These are phyloP conservation scores for Chionis minor DNA, from an alignment of 2,113 vertebrate genomes.

Conservation along the genomic window DNA sequence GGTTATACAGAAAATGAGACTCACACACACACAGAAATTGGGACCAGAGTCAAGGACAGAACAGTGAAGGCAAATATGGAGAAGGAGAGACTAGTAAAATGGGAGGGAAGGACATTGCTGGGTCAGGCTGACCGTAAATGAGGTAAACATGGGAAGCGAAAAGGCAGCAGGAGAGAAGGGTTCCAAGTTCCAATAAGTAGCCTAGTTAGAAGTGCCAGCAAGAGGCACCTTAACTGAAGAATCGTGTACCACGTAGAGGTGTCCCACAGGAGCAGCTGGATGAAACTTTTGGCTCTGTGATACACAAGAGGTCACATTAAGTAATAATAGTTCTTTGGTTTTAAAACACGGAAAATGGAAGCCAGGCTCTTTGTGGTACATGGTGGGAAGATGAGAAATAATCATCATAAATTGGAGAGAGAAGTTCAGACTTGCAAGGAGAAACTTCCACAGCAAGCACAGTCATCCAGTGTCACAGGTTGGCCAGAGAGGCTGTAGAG, in stretches of 20 bases:
- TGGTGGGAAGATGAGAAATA: not conserved
- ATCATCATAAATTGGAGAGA: not conserved
- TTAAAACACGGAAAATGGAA: not conserved
- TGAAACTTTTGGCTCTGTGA: not conserved
- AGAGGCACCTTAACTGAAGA: not conserved
- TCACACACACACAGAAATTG: not conserved
- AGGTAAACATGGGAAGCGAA: not conserved
- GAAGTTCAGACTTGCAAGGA: not conserved
- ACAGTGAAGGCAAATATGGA: not conserved
- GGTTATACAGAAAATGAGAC: not conserved
- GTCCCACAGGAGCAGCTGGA: not conserved
- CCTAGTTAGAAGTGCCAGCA: not conserved
- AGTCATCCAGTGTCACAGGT: not conserved
- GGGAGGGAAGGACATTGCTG: fast-evolving
- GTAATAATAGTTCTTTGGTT: not conserved
- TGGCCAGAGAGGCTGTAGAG: not conserved
- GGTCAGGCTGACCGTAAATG: not conserved
- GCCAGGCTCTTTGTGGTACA: not conserved
- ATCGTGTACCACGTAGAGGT: not conserved
- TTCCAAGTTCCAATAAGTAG: not conserved
- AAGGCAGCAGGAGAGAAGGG: not conserved
- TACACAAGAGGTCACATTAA: not conserved
- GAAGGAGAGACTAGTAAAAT: not conserved
- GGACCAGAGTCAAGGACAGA: not conserved
- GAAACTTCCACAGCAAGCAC: not conserved